phyloP scores from a whole-genome alignment of 1,140 invertebrate genomes.

The Druon quercuslanigerum region DNA sequence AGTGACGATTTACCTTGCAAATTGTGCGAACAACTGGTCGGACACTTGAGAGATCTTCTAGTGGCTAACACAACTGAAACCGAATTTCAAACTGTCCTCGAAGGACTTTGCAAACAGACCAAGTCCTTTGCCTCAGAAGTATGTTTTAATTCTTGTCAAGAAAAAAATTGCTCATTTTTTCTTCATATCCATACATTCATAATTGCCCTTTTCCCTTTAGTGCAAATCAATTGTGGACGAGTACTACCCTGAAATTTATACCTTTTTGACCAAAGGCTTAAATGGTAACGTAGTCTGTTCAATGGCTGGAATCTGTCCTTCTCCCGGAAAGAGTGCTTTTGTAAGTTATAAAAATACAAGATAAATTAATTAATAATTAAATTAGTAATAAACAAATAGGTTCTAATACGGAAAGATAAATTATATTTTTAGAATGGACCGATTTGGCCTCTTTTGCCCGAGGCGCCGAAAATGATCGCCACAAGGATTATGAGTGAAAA shows the following conservation, averaged over 20 bases:
- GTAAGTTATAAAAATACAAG: conserved; percentile 48
- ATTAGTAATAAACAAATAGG: not conserved
- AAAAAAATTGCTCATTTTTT: conserved; percentile 15
- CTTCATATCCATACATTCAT: conserved; percentile 31
- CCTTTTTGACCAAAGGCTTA: conserved; percentile 82
- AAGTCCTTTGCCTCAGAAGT: conserved; percentile 78
- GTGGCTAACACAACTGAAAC: conserved; percentile 89
- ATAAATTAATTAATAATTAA: conserved; percentile 33
- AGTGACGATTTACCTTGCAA: conserved; percentile 87
- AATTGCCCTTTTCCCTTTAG: conserved; percentile 60
- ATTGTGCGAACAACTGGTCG: conserved; percentile 87
- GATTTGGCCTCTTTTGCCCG: conserved; percentile 77
- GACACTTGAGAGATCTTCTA: conserved; percentile 86
- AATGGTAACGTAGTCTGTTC: conserved; percentile 82
- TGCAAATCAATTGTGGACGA: conserved; percentile 82
- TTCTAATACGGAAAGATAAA: conserved; percentile 29
- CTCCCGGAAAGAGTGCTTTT: conserved; percentile 48
- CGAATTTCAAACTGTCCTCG: conserved; percentile 86
- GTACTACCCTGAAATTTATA: conserved; percentile 85
- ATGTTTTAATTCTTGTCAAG: conserved; percentile 31
- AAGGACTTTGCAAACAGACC: conserved; percentile 88
- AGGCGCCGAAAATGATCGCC: conserved; percentile 66
- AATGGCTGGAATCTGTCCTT: conserved; percentile 83
- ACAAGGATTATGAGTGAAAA: conserved; percentile 63
- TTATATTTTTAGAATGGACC: conserved; percentile 66